phyloP scores from a whole-genome alignment of 2,888 invertebrate genomes.

The Pilophorus perplexus region DNA sequence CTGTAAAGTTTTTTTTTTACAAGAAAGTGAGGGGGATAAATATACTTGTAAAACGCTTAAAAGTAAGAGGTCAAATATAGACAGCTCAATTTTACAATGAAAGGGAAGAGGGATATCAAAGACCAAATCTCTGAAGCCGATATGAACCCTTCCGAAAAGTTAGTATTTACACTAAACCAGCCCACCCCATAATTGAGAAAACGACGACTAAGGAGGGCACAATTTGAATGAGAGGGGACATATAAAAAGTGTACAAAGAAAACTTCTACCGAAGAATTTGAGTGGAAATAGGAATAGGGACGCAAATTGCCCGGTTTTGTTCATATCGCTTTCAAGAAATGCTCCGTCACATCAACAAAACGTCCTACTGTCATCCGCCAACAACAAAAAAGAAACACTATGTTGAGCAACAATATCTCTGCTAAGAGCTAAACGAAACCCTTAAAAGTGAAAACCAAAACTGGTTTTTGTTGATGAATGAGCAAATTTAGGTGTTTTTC shows the following conservation, averaged over 20 bases:
- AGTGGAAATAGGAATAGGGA: too few species aligned
- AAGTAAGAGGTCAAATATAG: slow-evolving; percentile 1
- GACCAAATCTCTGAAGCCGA: slow-evolving; percentile 8
- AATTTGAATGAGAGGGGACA: too few species aligned
- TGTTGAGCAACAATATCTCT: too few species aligned
- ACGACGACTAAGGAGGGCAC: too few species aligned
- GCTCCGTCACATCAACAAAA: neutral
- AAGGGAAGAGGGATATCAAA: neutral
- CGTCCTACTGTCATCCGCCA: too few species aligned
- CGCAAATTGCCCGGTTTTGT: too few species aligned
- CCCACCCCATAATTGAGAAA: too few species aligned
- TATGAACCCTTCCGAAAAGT: slow-evolving; percentile 6
- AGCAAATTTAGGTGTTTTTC: slow-evolving; percentile 45
- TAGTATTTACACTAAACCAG: slow-evolving; percentile 16
- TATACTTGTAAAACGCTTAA: slow-evolving; percentile 1
- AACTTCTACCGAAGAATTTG: too few species aligned
- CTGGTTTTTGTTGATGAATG: slow-evolving; percentile 15
- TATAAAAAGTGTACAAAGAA: too few species aligned
- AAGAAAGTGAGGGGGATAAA: slow-evolving; percentile 16
- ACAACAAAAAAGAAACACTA: too few species aligned
- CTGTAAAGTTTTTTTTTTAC: slow-evolving; percentile 26
- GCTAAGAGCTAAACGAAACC: neutral
- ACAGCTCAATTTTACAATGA: slow-evolving; percentile 12
- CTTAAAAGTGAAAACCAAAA: neutral
- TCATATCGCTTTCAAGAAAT: slow-evolving; percentile 5